Conservation (phyloP, 2,113 vertebrate species). For the Microcebus griseorufus region DNA sequence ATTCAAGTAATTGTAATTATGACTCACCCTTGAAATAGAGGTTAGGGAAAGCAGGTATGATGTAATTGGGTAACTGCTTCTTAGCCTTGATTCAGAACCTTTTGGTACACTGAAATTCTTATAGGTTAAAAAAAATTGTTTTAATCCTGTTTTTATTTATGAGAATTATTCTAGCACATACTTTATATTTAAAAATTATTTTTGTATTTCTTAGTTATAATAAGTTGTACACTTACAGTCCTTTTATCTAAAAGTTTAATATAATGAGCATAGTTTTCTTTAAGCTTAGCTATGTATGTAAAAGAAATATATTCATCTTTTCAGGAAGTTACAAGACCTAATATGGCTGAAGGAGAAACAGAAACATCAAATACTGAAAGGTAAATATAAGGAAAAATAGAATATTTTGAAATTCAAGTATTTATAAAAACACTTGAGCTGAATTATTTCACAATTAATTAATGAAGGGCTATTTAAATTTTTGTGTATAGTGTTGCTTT, state of each 20-base stretch:
- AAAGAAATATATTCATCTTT: constrained; percentile 79
- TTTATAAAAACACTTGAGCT: constrained; percentile 45
- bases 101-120: constrained; percentile 30
- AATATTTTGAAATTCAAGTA: constrained; percentile 71
- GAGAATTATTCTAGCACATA: not conserved
- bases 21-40: constrained; percentile 15
- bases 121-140: not conserved
- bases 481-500: constrained; percentile 47
- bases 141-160: not conserved
- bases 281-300: constrained; percentile 57
- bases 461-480: not conserved
- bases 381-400: constrained; percentile 74
- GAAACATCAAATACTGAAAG: constrained; percentile 76
- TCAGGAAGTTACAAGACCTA: constrained; percentile 77
- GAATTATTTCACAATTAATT: constrained; percentile 67
- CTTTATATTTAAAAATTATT: constrained; percentile 19
- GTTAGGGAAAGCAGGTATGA: constrained; percentile 8
- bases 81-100: constrained; percentile 36
- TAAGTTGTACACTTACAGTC: not conserved
- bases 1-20: constrained; percentile 47
- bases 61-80: not conserved
- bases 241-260: constrained; percentile 20
- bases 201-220: constrained; percentile 49
- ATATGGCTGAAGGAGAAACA: constrained; percentile 74
- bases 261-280: constrained; percentile 33